phyloP scores from a whole-genome alignment of 2,113 vertebrate genomes.

The Corvus hawaiiensis region DNA sequence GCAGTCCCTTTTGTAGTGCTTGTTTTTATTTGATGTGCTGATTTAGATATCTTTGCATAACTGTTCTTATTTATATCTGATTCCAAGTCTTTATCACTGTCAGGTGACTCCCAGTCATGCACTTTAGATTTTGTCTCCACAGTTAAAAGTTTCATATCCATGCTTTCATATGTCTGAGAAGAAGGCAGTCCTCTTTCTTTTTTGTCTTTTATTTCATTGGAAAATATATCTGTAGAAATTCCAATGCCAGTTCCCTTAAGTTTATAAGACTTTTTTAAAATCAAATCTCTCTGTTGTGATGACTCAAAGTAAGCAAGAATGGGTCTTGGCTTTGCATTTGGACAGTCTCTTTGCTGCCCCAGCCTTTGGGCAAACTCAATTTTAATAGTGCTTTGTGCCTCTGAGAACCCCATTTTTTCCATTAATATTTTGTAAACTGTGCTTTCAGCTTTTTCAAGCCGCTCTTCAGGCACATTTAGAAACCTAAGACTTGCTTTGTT shows the following conservation, averaged over 20 bases:
- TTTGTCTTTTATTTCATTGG: conserved; percentile 85
- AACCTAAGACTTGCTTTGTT: conserved; percentile 91
- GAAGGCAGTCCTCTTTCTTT: conserved; percentile 87
- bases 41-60: conserved; percentile 86
- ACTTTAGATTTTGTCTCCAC: conserved; percentile 81
- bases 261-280: conserved; percentile 98
- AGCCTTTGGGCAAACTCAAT: conserved; percentile 93
- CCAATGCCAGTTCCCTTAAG: conserved; percentile 95
- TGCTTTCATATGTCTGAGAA: conserved; percentile 97
- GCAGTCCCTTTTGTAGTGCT: conserved; percentile 69
- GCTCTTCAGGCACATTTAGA: conserved; percentile 93
- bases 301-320: conserved; percentile 94
- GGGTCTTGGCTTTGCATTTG: conserved; percentile 92
- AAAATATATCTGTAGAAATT: conserved; percentile 90
- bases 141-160: conserved; percentile 88
- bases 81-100: conserved; percentile 90
- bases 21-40: conserved; percentile 79
- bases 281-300: conserved; percentile 89
- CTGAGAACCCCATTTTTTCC: conserved; percentile 93
- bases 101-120: conserved; percentile 87
- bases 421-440: conserved; percentile 87
- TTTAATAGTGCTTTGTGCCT: conserved; percentile 85
- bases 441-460: conserved; percentile 82
- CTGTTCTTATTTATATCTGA: conserved; percentile 86
- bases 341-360: conserved; percentile 93